These are phyloP conservation scores for Umimayanthus kanabou DNA, from an alignment of 92 coral and sea anemone species.

Conservation along the genomic window DNA sequence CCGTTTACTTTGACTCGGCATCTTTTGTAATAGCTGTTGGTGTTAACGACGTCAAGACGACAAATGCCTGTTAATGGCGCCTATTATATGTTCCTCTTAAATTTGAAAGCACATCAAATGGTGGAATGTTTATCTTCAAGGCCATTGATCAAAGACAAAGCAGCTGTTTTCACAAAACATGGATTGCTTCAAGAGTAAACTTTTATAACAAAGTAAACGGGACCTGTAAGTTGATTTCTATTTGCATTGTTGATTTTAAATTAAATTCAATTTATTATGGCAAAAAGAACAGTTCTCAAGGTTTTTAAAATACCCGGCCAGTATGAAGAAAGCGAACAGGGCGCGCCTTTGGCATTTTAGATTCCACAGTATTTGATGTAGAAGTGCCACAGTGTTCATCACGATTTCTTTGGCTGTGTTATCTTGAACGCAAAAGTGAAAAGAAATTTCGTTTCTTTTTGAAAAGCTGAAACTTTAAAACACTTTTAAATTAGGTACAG, in stretches of 20 bases:
- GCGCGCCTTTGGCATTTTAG: too few species aligned
- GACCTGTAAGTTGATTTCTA: not conserved
- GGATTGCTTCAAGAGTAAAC: not conserved
- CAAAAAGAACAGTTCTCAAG: not conserved
- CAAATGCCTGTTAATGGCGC: conserved; percentile 18
- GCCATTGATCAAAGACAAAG: not conserved
- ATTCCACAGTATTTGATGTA: too few species aligned
- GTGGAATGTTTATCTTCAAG: not conserved
- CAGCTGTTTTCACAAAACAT: not conserved
- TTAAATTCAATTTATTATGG: too few species aligned
- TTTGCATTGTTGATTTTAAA: not conserved
- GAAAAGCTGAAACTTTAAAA: not conserved
- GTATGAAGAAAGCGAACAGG: too few species aligned
- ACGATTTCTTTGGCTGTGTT: too few species aligned
- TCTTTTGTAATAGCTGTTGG: conserved; percentile 5
- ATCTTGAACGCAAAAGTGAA: not conserved
- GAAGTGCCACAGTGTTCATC: not conserved
- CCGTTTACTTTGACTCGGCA: conserved; percentile 12
- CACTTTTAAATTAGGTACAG: not conserved
- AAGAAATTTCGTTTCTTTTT: not conserved
- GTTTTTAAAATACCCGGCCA: not conserved
- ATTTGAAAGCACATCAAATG: not conserved
- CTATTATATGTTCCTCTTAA: not conserved
- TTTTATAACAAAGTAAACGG: too few species aligned
- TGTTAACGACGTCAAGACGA: not conserved